phyloP scores from a whole-genome alignment of 2,797 vertebrate genomes.

The Pipistrellus pipistrellus region DNA sequence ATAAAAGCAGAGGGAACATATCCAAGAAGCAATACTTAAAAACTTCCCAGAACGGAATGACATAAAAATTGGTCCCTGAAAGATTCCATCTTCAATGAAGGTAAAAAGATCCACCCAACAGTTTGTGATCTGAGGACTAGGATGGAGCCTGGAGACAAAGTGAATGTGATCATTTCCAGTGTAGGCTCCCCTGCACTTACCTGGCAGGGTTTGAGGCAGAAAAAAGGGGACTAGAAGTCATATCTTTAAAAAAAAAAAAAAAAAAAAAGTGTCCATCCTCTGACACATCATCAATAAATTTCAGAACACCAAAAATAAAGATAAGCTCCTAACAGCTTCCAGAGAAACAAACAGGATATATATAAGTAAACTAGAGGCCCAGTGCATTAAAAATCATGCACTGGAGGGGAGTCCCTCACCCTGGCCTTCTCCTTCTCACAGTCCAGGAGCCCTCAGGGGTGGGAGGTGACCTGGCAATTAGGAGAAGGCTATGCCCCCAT shows the following conservation, averaged over 20 bases:
- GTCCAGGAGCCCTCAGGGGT: too few species aligned
- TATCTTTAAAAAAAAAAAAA: not conserved
- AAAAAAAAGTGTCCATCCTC: not conserved
- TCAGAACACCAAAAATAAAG: slow-evolving; percentile 36
- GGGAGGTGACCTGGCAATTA: too few species aligned
- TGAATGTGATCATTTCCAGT: not conserved
- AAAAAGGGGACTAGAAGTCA: not conserved
- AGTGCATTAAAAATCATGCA: too few species aligned
- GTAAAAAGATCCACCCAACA: not conserved
- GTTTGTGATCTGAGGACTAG: not conserved
- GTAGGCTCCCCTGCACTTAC: not conserved
- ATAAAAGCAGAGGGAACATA: not conserved
- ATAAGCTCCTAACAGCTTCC: not conserved
- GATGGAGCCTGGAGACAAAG: not conserved
- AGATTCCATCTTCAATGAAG: not conserved
- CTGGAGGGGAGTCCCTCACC: too few species aligned
- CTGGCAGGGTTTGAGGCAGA: not conserved
- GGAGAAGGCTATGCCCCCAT: too few species aligned
- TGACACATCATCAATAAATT: slow-evolving; percentile 37
- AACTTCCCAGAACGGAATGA: not conserved
- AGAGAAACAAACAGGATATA: slow-evolving; percentile 50
- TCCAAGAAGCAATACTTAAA: slow-evolving; percentile 18
- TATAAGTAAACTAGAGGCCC: not conserved
- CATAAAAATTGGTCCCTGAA: not conserved
- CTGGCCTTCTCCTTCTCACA: too few species aligned